phyloP scores from a whole-genome alignment of 1,140 invertebrate genomes.

The Ceratina australensis region DNA sequence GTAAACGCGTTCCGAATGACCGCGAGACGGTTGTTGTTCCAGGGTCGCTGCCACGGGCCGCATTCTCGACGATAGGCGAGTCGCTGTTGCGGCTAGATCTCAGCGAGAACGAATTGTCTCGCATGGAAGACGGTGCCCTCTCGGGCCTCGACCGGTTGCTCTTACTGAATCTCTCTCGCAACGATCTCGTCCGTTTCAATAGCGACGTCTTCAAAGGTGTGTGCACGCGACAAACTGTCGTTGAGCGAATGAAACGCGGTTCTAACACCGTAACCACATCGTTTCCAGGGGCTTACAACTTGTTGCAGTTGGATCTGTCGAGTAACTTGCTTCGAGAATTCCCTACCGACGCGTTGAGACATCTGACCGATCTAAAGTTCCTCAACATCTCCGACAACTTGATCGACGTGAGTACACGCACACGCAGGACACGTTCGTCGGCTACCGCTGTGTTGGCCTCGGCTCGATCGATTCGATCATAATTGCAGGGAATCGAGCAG shows the following conservation, averaged over 20 bases:
- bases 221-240: neutral
- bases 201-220: constrained; percentile 89
- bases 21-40: neutral
- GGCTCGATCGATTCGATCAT: constrained; percentile 29
- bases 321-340: constrained; percentile 91
- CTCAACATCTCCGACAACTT: constrained; percentile 92
- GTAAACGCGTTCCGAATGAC: neutral
- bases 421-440: no score
- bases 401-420: constrained; percentile 83
- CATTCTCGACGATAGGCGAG: constrained; percentile 83
- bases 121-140: constrained; percentile 88
- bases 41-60: constrained; percentile 83
- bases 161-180: constrained; percentile 86
- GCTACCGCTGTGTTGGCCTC: no score
- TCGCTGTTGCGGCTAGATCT: constrained; percentile 86
- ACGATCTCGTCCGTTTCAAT: constrained; percentile 88
- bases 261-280: constrained; percentile 22
- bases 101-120: constrained; percentile 86
- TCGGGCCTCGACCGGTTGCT: constrained; percentile 83
- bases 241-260: neutral
- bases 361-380: constrained; percentile 84
- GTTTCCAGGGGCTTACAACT: constrained; percentile 82
- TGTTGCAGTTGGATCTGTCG: constrained; percentile 90
- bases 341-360: constrained; percentile 87
- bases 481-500: constrained; percentile 83